Percentiles rank a stretch among this genome's conserved stretches.
Conservation (phyloP, 2,797 vertebrate species). For the Cottoperca gobio region DNA sequence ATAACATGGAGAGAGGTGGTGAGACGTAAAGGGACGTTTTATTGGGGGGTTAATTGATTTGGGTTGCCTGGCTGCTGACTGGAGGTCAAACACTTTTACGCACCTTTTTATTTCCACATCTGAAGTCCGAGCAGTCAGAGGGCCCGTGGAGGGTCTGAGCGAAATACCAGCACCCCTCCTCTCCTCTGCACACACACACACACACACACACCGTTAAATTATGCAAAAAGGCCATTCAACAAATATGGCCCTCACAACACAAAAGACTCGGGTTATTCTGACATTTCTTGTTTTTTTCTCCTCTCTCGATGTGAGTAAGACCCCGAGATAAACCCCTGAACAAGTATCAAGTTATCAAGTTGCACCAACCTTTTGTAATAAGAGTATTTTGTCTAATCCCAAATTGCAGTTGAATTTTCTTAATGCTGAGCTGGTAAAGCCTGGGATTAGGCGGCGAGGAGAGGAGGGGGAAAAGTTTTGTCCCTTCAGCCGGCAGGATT, state of each 20-base stretch:
- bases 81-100: constrained; percentile 54
- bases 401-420: constrained; percentile 92
- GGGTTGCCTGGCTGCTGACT: constrained; percentile 11
- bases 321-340: constrained; percentile 80
- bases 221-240: constrained; percentile 81
- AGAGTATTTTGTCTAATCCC: constrained; percentile 95
- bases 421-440: constrained; percentile 92
- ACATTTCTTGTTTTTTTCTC: constrained; percentile 72
- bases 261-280: constrained; percentile 68
- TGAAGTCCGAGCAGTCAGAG: constrained; percentile 62
- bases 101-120: constrained; percentile 49
- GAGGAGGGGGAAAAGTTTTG: constrained; percentile 86
- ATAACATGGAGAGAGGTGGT: neutral
- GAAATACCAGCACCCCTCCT: constrained; percentile 66
- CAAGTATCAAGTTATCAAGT: constrained; percentile 89
- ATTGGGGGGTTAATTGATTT: constrained; percentile 4
- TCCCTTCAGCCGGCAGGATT: constrained; percentile 84
- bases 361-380: constrained; percentile 87
- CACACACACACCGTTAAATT: constrained; percentile 68
- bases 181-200: constrained; percentile 39
- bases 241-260: constrained; percentile 76
- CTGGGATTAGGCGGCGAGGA: constrained; percentile 89
- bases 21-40: neutral
- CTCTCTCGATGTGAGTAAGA: constrained; percentile 73
- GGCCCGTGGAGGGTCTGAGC: constrained; percentile 47